These are phyloP conservation scores for Phalacrocorax brasilianus DNA, from an alignment of 2,113 vertebrate species.

Conservation along the genomic window DNA sequence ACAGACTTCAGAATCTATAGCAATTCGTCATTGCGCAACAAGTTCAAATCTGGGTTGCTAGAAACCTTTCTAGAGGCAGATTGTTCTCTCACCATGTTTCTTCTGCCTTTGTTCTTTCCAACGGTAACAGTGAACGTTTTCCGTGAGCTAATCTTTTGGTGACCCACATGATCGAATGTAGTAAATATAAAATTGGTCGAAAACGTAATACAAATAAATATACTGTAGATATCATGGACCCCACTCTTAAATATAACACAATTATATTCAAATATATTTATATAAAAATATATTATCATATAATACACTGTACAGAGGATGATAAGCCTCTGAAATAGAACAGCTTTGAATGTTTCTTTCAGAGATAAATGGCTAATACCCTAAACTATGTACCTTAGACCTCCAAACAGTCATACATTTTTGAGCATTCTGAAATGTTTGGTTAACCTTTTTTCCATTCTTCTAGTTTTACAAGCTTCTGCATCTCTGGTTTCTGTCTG, in stretches of 20 bases:
- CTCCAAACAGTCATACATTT: background rate
- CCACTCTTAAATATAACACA: background rate
- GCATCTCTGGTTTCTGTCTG: constrained; percentile 14
- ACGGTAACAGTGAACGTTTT: background rate
- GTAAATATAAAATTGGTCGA: background rate
- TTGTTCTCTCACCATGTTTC: background rate
- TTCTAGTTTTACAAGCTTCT: constrained; percentile 12
- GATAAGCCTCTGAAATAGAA: background rate
- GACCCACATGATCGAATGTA: background rate
- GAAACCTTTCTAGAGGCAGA: background rate
- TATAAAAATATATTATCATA: background rate
- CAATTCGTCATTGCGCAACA: background rate
- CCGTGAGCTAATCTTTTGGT: background rate
- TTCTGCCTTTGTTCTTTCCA: background rate
- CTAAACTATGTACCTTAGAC: background rate
- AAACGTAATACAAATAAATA: background rate
- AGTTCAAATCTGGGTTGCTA: background rate
- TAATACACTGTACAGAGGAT: background rate
- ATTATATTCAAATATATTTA: background rate
- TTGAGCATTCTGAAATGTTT: constrained; percentile 1
- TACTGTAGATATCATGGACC: background rate
- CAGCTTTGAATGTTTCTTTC: background rate
- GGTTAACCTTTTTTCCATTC: constrained; percentile 23
- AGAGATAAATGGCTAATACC: background rate
- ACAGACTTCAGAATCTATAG: background rate